Conservation (phyloP, 2,113 vertebrate species). For the Prionailurus viverrinus region DNA sequence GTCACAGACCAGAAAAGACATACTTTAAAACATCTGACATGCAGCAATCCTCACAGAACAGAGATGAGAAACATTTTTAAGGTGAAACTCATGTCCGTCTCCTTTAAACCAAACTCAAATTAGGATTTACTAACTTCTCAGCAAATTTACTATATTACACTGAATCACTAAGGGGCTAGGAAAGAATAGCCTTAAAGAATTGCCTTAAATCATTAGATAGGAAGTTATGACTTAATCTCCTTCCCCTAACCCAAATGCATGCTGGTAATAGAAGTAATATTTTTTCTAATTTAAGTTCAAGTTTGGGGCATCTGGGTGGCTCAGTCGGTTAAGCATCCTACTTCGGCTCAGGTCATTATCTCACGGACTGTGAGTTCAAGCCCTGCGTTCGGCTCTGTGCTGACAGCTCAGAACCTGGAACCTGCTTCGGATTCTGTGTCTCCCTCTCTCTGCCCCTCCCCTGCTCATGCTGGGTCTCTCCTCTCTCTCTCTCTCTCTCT, state of each 20-base stretch:
- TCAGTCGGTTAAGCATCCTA: too few relatives aligned
- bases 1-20: background rate
- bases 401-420: too few relatives aligned
- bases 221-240: background rate
- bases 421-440: too few relatives aligned
- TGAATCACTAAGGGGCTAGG: background rate
- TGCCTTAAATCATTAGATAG: background rate
- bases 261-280: background rate
- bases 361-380: too few relatives aligned
- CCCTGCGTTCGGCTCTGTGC: too few relatives aligned
- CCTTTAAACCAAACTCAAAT: slow-evolving; percentile 16
- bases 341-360: too few relatives aligned
- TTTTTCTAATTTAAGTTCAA: background rate
- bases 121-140: background rate
- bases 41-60: background rate
- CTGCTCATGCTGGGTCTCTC: too few relatives aligned
- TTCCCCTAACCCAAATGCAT: background rate
- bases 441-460: too few relatives aligned
- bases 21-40: slow-evolving; percentile 4
- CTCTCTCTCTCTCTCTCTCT: too few relatives aligned
- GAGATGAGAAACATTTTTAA: slow-evolving; percentile 17
- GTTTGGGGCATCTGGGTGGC: too few relatives aligned
- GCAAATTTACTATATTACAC: background rate
- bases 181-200: background rate
- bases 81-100: background rate